These are phyloP conservation scores for Apteryx mantelli DNA, from an alignment of 2,113 vertebrate genomes.

Conservation along the genomic window DNA sequence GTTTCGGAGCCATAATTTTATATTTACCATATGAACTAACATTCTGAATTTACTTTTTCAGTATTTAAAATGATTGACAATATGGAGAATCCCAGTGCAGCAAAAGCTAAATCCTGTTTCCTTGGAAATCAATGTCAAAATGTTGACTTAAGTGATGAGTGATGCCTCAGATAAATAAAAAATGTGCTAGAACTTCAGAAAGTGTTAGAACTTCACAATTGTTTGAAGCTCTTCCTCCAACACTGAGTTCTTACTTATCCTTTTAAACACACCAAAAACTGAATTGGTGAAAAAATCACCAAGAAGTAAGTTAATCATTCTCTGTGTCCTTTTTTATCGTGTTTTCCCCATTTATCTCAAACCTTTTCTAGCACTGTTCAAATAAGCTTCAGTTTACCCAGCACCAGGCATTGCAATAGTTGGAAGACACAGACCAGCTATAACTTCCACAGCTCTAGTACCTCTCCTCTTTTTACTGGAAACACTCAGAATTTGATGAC, in stretches of 20 bases:
- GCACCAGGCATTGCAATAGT: background rate
- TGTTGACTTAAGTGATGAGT: background rate
- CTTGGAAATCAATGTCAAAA: background rate
- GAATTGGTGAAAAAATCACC: background rate
- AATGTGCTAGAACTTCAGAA: background rate
- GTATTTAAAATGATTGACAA: background rate
- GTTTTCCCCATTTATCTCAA: background rate
- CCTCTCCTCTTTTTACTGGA: background rate
- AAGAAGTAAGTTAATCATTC: background rate
- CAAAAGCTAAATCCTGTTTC: background rate
- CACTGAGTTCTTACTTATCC: background rate
- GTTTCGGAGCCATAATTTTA: background rate
- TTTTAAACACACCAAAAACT: background rate
- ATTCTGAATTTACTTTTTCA: background rate
- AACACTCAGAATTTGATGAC: background rate
- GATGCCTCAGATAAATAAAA: background rate
- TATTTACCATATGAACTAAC: background rate
- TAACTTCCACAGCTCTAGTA: background rate
- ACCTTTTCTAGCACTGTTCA: background rate
- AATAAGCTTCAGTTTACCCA: background rate
- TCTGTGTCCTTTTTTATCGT: background rate
- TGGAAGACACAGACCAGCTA: background rate
- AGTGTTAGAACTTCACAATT: background rate
- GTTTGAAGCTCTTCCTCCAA: background rate
- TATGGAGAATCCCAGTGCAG: background rate